Base-by-base conservation (phyloP, 2,888 invertebrate species). In the Cephus rjabovi region DNA sequence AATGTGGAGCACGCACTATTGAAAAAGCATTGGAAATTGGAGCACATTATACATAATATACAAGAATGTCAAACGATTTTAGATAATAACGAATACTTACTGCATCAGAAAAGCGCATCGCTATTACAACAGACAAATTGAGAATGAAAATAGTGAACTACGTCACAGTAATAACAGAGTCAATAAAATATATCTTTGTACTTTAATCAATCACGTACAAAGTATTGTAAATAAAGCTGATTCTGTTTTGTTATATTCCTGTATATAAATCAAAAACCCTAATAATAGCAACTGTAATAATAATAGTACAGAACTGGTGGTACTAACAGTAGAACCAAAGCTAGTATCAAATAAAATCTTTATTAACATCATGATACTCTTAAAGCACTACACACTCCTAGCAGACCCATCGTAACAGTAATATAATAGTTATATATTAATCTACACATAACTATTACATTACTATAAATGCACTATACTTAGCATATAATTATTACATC, bases 11-110 rank as follows among this genome's bases (percentile, higher is more conserved):
- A 96, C 85, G 95, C 98, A 0, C 91, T 99, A 31, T 91, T 99
- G 33, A 92, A 95, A 69, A 97, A 97, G 90, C 96, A 98, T 85
- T 98, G 98, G 96, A 94, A 93, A 74, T 86, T 98, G 69, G 92
- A 95, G 78, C 92, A 95, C 84, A 93, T 98, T 68, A 83, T 96
- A 0, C 89, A 93, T 6, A 97, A 96, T 87, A 94, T 97, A 88
- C 90, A 93, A 15, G 84, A 88, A 34, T 95, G 95, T 85, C 89
- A 92, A 0, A 84, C 92, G 37, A 87, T 96, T 56, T 85, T 96
- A 69, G 87, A 92, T 68, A 89, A 93, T 77, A 92, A 94, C 91
- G 87, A 92, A 80, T 86, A 90, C 76, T 82, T 95, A 75, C 81
- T 94, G n/a, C 82, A 87, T 35, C 94, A 92, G 40, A 34, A 70